phyloP scores from a whole-genome alignment of 2,888 invertebrate genomes.

The Poecilus cupreus region DNA sequence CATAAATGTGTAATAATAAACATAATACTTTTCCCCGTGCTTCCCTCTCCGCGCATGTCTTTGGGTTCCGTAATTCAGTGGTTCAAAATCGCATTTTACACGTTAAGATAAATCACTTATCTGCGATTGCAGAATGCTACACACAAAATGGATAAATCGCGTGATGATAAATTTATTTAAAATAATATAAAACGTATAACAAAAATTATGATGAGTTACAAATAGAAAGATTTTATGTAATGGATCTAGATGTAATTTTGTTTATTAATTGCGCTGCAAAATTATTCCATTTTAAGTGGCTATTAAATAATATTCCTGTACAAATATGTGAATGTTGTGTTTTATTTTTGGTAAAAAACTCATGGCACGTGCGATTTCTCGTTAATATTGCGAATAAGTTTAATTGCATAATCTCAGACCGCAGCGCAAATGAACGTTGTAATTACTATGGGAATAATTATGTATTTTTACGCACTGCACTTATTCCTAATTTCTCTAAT shows the following conservation, averaged over 20 bases:
- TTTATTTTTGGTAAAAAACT: conserved; percentile 38
- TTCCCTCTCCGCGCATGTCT: no score
- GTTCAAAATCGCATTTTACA: no score
- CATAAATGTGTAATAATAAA: no score
- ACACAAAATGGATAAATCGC: no score
- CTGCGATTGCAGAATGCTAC: no score
- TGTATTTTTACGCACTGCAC: neutral
- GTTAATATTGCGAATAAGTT: conserved; percentile 42
- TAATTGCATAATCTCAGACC: conserved; percentile 24
- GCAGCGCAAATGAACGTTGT: neutral
- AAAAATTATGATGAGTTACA: neutral
- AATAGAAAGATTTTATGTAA: neutral
- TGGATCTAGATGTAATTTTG: conserved; percentile 9
- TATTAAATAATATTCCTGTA: conserved; percentile 34
- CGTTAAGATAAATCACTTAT: no score
- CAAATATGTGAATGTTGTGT: conserved; percentile 30
- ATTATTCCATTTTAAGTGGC: conserved; percentile 24
- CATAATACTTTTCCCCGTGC: no score
- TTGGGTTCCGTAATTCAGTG: no score
- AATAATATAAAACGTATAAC: no score
- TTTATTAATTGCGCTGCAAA: conserved; percentile 15
- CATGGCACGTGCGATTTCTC: conserved; percentile 40
- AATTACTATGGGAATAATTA: conserved; percentile 31
- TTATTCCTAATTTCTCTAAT: conserved; percentile 36
- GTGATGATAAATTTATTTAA: no score